phyloP scores from a whole-genome alignment of 1,140 invertebrate genomes.

The Drosophila fuyamai region DNA sequence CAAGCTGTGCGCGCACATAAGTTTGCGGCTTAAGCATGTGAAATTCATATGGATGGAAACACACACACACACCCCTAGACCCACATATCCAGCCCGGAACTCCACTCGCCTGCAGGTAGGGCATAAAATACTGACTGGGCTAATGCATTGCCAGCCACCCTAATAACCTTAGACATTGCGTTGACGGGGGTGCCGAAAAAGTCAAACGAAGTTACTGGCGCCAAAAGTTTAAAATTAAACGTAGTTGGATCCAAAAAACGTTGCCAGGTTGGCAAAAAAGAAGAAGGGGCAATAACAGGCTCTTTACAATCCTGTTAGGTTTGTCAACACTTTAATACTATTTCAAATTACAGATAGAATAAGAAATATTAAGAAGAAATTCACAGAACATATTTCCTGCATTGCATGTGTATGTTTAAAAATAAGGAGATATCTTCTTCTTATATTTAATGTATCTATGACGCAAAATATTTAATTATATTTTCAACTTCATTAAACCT shows the following conservation, averaged over 20 bases:
- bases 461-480: slow-evolving; percentile 1
- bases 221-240: slow-evolving; percentile 79
- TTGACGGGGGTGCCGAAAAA: slow-evolving; percentile 28
- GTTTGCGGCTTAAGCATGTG: slow-evolving; percentile 81
- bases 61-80: slow-evolving; percentile 2
- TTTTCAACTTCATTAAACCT: neutral
- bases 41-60: slow-evolving; percentile 71
- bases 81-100: neutral
- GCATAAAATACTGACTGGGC: slow-evolving; percentile 63
- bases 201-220: slow-evolving; percentile 58
- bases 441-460: neutral
- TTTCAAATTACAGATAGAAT: too few species aligned
- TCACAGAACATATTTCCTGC: too few species aligned
- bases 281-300: neutral
- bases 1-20: slow-evolving; percentile 80
- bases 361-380: neutral
- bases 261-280: neutral
- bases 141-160: slow-evolving; percentile 70
- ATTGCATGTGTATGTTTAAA: too few species aligned
- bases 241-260: slow-evolving; percentile 43
- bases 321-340: neutral
- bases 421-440: too few species aligned
- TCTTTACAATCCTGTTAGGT: neutral
- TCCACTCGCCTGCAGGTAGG: slow-evolving; percentile 27
- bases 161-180: slow-evolving; percentile 58